Evolutionary conservation across 2,113 vertebrate species (phyloP).

Genomic region (Lagopus leucura): DNA sequence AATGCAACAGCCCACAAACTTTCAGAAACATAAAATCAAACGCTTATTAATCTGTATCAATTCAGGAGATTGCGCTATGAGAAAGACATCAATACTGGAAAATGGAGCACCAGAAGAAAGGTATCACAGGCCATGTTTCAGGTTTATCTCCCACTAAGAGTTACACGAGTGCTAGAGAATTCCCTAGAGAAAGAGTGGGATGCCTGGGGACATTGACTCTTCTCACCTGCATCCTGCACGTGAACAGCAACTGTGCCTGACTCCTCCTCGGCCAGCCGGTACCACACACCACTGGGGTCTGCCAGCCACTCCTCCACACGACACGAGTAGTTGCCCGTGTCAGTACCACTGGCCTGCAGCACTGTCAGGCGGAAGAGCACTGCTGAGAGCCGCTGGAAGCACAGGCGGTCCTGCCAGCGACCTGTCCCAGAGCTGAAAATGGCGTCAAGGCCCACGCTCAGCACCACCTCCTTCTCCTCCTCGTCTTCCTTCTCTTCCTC

Average conservation of each 20-base stretch:
- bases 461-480: slow-evolving; percentile 69
- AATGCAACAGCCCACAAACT: not conserved
- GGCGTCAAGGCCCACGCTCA: slow-evolving; percentile 74
- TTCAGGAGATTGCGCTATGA: not conserved
- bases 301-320: slow-evolving; percentile 94
- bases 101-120: not conserved
- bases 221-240: slow-evolving; percentile 86
- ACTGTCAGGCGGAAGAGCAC: slow-evolving; percentile 91
- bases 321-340: slow-evolving; percentile 92
- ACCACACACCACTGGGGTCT: slow-evolving; percentile 90
- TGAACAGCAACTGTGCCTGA: slow-evolving; percentile 86
- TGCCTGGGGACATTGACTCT: fast-evolving
- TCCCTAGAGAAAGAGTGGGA: not conserved
- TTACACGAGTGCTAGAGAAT: not conserved
- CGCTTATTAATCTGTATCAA: not conserved
- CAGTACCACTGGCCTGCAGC: slow-evolving; percentile 78
- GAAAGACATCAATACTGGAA: not conserved
- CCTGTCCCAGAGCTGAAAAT: slow-evolving; percentile 89
- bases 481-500: slow-evolving; percentile 48
- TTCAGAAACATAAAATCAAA: not conserved
- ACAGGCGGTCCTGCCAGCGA: slow-evolving; percentile 87
- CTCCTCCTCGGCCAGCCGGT: slow-evolving; percentile 90
- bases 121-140: not conserved
- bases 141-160: not conserved
- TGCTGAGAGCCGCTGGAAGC: slow-evolving; percentile 88